A percentile compares a stretch with the other conserved stretches of the same genome.
These are phyloP conservation scores for Elanoides forficatus DNA, from an alignment of 2,113 vertebrate species.

Conservation along the genomic window DNA sequence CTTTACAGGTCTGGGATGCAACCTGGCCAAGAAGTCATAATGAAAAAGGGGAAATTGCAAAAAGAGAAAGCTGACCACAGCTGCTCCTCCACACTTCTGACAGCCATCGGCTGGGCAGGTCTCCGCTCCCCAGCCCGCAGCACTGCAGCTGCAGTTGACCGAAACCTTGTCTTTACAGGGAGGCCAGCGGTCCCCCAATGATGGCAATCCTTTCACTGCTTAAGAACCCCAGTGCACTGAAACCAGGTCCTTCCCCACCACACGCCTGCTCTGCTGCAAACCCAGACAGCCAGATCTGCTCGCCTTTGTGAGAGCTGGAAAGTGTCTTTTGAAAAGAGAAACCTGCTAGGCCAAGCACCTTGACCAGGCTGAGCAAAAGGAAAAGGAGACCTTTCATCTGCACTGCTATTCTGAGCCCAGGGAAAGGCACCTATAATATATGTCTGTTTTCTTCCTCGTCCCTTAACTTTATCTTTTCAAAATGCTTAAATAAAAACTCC, in stretches of 20 bases:
- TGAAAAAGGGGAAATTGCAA: background rate
- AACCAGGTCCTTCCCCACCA: background rate
- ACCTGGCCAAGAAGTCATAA: slow-evolving; percentile 28
- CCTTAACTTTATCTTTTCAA: background rate
- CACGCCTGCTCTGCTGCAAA: background rate
- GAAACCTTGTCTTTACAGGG: background rate
- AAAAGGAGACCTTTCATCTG: background rate
- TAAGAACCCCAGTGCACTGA: background rate
- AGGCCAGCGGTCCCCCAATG: background rate
- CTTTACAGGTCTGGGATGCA: background rate
- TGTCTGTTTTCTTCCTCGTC: background rate
- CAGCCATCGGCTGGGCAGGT: background rate
- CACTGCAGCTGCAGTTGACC: background rate
- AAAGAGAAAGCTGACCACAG: slow-evolving; percentile 65
- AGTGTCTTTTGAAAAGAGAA: background rate
- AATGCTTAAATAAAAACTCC: background rate
- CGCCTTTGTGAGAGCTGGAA: background rate
- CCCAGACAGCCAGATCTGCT: background rate
- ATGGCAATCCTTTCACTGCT: background rate
- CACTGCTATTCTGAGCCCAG: background rate
- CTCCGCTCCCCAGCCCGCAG: background rate
- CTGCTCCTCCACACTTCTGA: background rate
- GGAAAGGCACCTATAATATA: background rate
- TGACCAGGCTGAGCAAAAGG: background rate
- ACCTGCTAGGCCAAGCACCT: background rate